Evolutionary conservation across 2,888 invertebrate genomes (phyloP), one percentile per base, ranked within the genome.

Genomic region (Belgica antarctica): DNA sequence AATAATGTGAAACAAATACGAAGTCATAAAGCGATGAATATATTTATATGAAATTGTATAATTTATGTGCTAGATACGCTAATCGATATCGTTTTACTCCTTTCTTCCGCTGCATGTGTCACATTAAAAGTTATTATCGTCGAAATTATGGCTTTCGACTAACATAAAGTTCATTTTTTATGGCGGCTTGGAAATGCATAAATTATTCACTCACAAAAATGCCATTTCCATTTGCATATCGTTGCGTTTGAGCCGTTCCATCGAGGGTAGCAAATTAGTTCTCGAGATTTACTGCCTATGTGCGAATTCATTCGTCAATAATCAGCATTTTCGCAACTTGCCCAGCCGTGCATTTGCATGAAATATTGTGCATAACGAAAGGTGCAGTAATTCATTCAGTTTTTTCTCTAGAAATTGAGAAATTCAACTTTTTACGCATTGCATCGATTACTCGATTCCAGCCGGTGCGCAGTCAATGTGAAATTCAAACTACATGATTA

Each of bases 101-200:
- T 41, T n/a, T 46, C 15, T 46, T 46, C 46, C 15, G 46, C 31
- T 46, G 63, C 36, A 63, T 63, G 31, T 63, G 63, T 63, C 63
- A 63, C 63, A 63, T 63, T 63, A 63, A 63, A 63, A 31, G 63
- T 63, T 63, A 63, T 63, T 63, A 63, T 63, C 63, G 41, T 41
- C 27, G 46, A 63, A 63, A 46, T 63, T 63, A 63, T 63, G 41
- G 63, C 63, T 25, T 41, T 28, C 19, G 17, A 63, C 17, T 17
- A 63, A 63, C 63, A 63, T 63, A 63, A 63, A 63, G 63, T 63
- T 63, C 63, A 63, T 63, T 36, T 41, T 63, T 63, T 63, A 63
- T 63, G 27, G 31, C 57, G 5, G 3, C 8, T 5, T 5, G 4
- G 10, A 17, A 57, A 57, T 22, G 46, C 46, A 46, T 46, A 46